These are phyloP conservation scores for Tridacna gigas DNA, from an alignment of 2,888 invertebrate genomes.

Conservation along the genomic window DNA sequence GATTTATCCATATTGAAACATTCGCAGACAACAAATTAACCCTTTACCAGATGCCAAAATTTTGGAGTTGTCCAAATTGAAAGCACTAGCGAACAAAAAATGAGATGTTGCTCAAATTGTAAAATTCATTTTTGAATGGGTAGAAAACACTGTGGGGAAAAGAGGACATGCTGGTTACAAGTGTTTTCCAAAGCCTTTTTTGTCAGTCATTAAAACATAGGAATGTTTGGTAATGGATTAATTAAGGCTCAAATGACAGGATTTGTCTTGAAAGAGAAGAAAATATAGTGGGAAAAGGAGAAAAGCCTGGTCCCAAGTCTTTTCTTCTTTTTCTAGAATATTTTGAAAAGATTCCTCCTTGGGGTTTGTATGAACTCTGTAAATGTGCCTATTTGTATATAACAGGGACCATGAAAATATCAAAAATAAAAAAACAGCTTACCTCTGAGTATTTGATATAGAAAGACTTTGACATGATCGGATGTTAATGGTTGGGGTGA, in stretches of 20 bases:
- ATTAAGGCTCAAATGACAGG: not conserved
- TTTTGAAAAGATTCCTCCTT: not conserved
- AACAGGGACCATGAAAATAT: no score
- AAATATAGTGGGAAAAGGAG: not conserved
- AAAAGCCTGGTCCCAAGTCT: not conserved
- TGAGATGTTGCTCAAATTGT: no score
- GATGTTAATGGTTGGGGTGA: constrained; percentile 99
- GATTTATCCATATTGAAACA: no score
- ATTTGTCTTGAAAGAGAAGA: not conserved
- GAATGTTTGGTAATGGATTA: no score
- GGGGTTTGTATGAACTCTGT: no score
- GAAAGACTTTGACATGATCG: constrained; percentile 99
- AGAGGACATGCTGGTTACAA: no score
- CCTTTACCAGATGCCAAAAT: not conserved
- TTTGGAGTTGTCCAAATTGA: not conserved
- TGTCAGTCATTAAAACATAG: no score
- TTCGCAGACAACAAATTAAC: not conserved
- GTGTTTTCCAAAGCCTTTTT: no score
- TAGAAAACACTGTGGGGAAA: no score
- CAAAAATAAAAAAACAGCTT: constrained; percentile 75
- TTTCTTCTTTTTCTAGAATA: not conserved
- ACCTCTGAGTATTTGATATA: constrained; percentile 99
- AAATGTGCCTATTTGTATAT: no score
- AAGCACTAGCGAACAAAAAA: no score
- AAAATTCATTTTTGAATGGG: no score